Percentiles rank a stretch among this genome's conserved stretches.
Evolutionary conservation across 2,113 vertebrate species (phyloP).

Genomic region (Malurus cyaneus): DNA sequence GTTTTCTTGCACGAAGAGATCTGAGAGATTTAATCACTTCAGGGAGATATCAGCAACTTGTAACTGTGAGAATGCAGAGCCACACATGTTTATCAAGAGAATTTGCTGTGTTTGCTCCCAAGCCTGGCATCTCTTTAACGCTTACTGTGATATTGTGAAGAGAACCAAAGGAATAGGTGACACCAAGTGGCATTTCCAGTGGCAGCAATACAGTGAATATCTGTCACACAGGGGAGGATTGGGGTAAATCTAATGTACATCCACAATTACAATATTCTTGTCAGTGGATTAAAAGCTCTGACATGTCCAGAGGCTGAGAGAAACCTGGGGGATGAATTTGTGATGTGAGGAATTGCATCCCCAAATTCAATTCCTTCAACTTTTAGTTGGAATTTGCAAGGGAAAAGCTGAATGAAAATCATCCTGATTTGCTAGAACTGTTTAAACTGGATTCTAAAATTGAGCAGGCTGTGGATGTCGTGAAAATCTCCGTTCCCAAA

Average conservation of each 20-base stretch:
- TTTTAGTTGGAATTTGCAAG: not conserved
- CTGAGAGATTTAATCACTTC: conserved; percentile 3
- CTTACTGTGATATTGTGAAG: not conserved
- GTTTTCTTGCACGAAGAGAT: not conserved
- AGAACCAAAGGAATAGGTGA: not conserved
- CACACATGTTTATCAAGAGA: not conserved
- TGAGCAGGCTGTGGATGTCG: not conserved
- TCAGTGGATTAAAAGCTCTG: not conserved
- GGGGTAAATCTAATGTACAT: not conserved
- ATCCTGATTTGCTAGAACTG: not conserved
- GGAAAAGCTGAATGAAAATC: not conserved
- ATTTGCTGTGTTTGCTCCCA: not conserved
- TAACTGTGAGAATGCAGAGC: not conserved
- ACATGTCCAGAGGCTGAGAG: not conserved
- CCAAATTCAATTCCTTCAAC: not conserved
- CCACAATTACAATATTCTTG: not conserved
- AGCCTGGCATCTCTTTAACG: not conserved
- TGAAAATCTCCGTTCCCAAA: not conserved
- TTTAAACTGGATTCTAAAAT: not conserved
- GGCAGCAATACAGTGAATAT: not conserved
- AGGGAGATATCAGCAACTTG: not conserved
- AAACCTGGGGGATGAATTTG: not conserved
- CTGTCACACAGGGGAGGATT: not conserved
- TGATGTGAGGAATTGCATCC: not conserved
- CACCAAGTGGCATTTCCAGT: not conserved